A percentile compares a stretch with the other conserved stretches of the same genome.
Evolutionary conservation across 2,113 vertebrate genomes (phyloP).

Genomic region (Tetrao urogallus): DNA sequence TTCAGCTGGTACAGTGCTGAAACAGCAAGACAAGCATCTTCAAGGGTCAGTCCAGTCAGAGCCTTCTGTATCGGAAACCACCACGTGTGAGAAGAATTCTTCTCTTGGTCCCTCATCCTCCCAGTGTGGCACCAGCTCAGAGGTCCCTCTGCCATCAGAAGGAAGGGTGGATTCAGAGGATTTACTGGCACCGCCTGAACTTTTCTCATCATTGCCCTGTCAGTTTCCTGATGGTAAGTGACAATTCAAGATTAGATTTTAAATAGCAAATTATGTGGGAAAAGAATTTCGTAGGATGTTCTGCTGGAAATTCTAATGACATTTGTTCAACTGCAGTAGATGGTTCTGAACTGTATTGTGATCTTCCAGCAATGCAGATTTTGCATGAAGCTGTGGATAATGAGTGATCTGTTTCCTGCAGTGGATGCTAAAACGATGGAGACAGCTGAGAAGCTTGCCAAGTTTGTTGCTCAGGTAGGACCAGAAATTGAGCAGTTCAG

Average conservation of each 20-base stretch:
- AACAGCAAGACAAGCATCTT: conserved; percentile 13
- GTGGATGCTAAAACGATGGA: conserved; percentile 81
- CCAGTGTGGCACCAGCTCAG: neutral
- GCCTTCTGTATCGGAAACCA: neutral
- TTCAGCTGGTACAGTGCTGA: conserved; percentile 58
- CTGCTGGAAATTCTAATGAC: neutral
- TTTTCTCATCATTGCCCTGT: neutral
- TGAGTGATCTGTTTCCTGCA: conserved; percentile 13
- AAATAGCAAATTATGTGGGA: neutral
- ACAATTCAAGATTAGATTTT: neutral
- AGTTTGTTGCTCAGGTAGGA: conserved; percentile 82
- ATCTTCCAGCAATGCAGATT: neutral
- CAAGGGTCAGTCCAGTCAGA: neutral
- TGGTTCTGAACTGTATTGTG: neutral
- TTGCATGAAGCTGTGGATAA: neutral
- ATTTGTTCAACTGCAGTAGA: neutral
- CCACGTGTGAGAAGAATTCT: neutral
- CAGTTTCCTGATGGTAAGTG: conserved; percentile 70
- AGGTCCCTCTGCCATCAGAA: neutral
- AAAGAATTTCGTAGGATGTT: neutral
- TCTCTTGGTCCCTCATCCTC: neutral
- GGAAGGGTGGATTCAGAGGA: neutral
- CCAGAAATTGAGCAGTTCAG: conserved; percentile 84
- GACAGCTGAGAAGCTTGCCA: conserved; percentile 81
- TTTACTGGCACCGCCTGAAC: neutral